These are phyloP conservation scores for Mellilla xanthometata DNA, from an alignment of 2,888 invertebrate species.

Conservation along the genomic window DNA sequence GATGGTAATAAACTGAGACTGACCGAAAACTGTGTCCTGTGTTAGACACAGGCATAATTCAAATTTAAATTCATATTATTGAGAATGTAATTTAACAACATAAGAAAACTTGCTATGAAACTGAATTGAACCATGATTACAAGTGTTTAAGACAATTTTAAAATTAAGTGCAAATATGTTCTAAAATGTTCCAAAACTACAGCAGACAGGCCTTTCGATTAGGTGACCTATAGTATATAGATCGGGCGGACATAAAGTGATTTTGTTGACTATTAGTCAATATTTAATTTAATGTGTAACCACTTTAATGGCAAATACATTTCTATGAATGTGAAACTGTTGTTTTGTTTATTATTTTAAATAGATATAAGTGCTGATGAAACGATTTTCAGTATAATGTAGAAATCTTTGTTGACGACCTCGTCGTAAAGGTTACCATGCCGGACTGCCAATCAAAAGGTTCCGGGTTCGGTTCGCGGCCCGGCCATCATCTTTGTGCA, in stretches of 20 bases:
- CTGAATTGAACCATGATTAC: conserved; percentile 23
- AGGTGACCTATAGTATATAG: conserved; percentile 15
- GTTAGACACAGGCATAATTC: conserved; percentile 7
- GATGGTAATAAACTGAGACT: conserved; percentile 44
- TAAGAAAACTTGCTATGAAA: conserved; percentile 40
- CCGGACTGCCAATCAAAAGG: too few species aligned
- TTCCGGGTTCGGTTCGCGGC: too few species aligned
- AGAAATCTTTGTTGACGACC: too few species aligned
- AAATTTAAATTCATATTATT: not conserved
- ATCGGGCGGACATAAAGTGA: conserved; percentile 33
- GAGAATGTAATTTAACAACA: not conserved
- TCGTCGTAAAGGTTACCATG: too few species aligned
- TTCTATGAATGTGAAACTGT: conserved; percentile 55
- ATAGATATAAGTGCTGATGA: too few species aligned
- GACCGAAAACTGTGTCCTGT: conserved; percentile 18
- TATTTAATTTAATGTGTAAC: conserved; percentile 57
- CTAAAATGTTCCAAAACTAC: conserved; percentile 5
- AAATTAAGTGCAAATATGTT: conserved; percentile 39
- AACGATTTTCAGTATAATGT: too few species aligned
- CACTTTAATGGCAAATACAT: conserved; percentile 62
- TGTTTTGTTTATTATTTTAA: conserved; percentile 2
- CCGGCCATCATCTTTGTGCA: too few species aligned
- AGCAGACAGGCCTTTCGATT: conserved; percentile 10
- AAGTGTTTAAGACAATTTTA: conserved; percentile 23
- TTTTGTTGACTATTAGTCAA: conserved; percentile 45